These are phyloP conservation scores for Laspeyria flexula DNA, from an alignment of 2,888 invertebrate species.

Conservation along the genomic window DNA sequence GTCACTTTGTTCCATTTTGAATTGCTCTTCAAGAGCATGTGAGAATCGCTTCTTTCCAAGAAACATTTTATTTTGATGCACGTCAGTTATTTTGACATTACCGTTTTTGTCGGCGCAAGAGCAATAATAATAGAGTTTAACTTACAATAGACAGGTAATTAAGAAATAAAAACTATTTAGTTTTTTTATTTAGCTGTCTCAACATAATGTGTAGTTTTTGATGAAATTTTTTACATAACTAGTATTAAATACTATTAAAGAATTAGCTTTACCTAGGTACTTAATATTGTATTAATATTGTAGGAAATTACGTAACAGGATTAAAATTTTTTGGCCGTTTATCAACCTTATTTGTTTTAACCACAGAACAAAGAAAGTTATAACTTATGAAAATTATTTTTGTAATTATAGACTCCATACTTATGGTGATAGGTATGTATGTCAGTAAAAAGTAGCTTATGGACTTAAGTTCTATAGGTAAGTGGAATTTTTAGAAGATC, in stretches of 20 bases:
- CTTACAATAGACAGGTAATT: conserved; percentile 32
- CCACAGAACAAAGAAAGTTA: too few species aligned
- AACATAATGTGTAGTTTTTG: conserved; percentile 25
- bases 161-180: conserved; percentile 25
- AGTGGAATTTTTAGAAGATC: too few species aligned
- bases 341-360: too few species aligned
- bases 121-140: conserved; percentile 26
- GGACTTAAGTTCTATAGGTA: too few species aligned
- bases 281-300: too few species aligned
- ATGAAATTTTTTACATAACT: conserved; percentile 17
- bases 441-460: too few species aligned
- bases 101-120: conserved; percentile 18
- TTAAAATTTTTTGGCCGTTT: too few species aligned
- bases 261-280: neutral
- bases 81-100: conserved; percentile 33
- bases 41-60: conserved; percentile 19
- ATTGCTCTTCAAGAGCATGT: conserved; percentile 23
- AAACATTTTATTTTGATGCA: conserved; percentile 8
- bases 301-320: too few species aligned
- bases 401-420: too few species aligned
- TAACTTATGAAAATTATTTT: too few species aligned
- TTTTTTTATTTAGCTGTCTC: conserved; percentile 28
- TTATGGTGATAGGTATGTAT: too few species aligned
- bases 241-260: conserved; percentile 4
- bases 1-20: conserved; percentile 42